phyloP scores from a whole-genome alignment of 2,113 vertebrate species.

The Oenanthe oenanthe region DNA sequence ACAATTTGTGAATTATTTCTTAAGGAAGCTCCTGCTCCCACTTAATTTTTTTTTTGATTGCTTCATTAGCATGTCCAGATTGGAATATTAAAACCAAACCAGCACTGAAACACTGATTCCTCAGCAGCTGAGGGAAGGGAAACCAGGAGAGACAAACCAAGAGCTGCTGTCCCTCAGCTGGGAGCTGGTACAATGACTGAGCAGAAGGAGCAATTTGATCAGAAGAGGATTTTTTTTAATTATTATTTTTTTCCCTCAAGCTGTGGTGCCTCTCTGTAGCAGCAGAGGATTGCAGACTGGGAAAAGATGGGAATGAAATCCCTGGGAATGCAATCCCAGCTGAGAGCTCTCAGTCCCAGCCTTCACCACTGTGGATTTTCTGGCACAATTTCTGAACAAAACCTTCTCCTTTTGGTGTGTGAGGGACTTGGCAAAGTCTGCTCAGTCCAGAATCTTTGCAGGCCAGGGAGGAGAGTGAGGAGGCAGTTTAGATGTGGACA shows the following conservation, averaged over 20 bases:
- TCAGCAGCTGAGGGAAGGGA: neutral
- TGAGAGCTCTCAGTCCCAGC: neutral
- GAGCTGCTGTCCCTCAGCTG: neutral
- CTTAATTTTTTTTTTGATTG: neutral
- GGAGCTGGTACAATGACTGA: constrained; percentile 18
- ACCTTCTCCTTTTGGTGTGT: neutral
- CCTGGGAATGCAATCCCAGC: too few relatives aligned
- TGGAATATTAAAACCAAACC: neutral
- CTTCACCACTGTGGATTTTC: neutral
- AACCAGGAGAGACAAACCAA: neutral
- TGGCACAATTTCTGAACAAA: neutral
- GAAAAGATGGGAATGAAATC: neutral
- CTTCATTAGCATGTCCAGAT: neutral
- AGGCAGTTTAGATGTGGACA: neutral
- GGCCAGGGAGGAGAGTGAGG: neutral
- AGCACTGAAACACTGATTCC: fast-evolving
- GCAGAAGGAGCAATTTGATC: constrained; percentile 14
- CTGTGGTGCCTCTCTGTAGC: neutral
- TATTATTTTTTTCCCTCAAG: neutral
- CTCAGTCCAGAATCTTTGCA: neutral
- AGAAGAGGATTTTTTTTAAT: neutral
- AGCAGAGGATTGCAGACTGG: neutral
- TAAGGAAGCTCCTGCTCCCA: neutral
- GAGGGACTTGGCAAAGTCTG: neutral
- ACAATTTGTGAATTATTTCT: neutral